Evolutionary conservation across 2,888 invertebrate genomes (phyloP).

Genomic region (Philopedon plagiatum): DNA sequence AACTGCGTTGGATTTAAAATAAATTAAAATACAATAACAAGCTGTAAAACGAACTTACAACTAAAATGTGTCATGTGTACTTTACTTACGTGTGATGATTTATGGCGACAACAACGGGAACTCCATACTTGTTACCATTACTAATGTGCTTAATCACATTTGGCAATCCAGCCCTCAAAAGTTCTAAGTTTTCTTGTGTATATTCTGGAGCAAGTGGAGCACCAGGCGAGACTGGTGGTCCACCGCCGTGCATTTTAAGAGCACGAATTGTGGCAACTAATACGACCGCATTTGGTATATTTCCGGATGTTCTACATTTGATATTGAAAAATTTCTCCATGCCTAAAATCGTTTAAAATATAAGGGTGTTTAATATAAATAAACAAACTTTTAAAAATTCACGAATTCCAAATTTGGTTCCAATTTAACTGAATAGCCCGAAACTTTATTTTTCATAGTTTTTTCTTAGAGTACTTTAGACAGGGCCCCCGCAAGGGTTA

Average conservation of each 20-base stretch:
- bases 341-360: too few species aligned
- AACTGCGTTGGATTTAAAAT: too few species aligned
- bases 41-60: too few species aligned
- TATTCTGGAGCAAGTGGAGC: conserved; percentile 89
- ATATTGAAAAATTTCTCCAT: conserved; percentile 99
- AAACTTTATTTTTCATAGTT: too few species aligned
- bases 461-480: too few species aligned
- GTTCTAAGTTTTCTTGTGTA: conserved; percentile 86
- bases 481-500: too few species aligned
- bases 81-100: conserved; percentile 84
- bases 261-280: conserved; percentile 95
- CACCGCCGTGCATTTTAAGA: conserved; percentile 99
- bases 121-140: conserved; percentile 89
- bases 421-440: too few species aligned
- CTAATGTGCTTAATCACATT: conserved; percentile 95
- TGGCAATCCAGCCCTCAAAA: conserved; percentile 87
- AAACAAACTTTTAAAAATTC: too few species aligned
- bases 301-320: conserved; percentile 92
- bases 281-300: conserved; percentile 90
- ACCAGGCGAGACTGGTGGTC: conserved; percentile 89
- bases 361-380: too few species aligned
- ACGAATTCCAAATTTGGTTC: too few species aligned
- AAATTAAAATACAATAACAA: too few species aligned
- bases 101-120: conserved; percentile 95
- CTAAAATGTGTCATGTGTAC: too few species aligned